Conservation (phyloP, 2,888 invertebrate genomes). For the Cactoblastis cactorum region DNA sequence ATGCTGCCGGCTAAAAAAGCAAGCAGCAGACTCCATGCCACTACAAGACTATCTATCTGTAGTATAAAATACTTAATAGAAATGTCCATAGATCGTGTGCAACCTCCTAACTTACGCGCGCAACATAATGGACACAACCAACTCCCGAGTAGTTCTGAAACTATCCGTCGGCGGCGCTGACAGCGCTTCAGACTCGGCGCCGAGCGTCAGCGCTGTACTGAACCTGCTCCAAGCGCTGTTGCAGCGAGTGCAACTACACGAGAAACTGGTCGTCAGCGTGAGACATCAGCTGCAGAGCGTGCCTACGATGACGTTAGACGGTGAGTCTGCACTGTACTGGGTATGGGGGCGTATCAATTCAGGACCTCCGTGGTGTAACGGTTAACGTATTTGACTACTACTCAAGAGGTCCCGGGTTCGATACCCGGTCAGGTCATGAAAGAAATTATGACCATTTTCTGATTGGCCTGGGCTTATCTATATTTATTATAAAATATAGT, state of each 20-base stretch:
- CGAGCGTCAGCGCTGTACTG: constrained; percentile 37
- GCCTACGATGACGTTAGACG: constrained; percentile 53
- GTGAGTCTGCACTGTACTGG: constrained; percentile 34
- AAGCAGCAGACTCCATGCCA: neutral
- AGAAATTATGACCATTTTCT: too few relatives aligned
- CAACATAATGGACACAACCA: constrained; percentile 80
- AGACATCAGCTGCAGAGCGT: constrained; percentile 50
- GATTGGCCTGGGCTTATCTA: too few relatives aligned
- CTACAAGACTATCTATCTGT: neutral
- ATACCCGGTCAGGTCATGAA: too few relatives aligned
- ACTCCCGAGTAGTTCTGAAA: constrained; percentile 75
- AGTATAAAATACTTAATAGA: neutral
- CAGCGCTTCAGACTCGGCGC: constrained; percentile 41
- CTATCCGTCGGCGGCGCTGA: constrained; percentile 59
- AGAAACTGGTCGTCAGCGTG: constrained; percentile 52
- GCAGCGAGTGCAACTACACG: constrained; percentile 37
- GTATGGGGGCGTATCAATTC: too few relatives aligned
- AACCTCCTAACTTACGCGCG: constrained; percentile 86
- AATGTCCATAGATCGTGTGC: constrained; percentile 79
- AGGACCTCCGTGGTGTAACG: too few relatives aligned
- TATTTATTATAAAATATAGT: too few relatives aligned
- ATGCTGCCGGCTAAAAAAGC: too few relatives aligned
- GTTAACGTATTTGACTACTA: too few relatives aligned
- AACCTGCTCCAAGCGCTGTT: constrained; percentile 43
- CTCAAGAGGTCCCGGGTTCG: too few relatives aligned